Evolutionary conservation across 2,797 vertebrate species (phyloP), one percentile per base, ranked within the genome.

Genomic region (Centropyge bicolor): DNA sequence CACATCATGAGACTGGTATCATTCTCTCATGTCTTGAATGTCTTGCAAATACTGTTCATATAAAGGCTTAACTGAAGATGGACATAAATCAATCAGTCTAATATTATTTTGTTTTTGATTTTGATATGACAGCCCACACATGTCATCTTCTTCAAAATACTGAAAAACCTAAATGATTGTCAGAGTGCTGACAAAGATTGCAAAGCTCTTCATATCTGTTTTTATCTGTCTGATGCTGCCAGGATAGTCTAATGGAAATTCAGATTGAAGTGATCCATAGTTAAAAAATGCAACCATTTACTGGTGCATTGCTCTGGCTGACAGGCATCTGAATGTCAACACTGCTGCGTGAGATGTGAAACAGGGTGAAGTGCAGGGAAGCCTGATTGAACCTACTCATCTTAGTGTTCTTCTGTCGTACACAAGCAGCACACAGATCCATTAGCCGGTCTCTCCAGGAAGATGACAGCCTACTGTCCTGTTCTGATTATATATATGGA

Each of bases 361-460:
- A 72, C 24, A 54, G 27, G 20, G 22, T 46, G 16, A 78, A 64
- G 57, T 22, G 66, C 35, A 65, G 22, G 46, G 81, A 51, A 52
- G 14, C 6, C 27, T 54, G 70, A 80, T 9, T 60, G 46, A 63
- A 73, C 4, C 5, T 13, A 20, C 11, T 70, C n/a, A 49, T 2
- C 6, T 13, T 63, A 64, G 27, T 7, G 3, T 20, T 49, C 20
- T 57, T 51, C 24, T 61, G 38, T 61, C 2, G 0, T 3, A 41
- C 22, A 24, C 6, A 38, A 40, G 17, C 38, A 52, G 22, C 19
- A 27, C 55, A 64, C 22, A 60, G 5, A 43, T 24, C 35, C 46
- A 20, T 63, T 27, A 76, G 2, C 49, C 22, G 5, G 20, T 43
- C 41, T 76, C 24, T 49, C 6, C 59, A 38, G 54, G 4, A 56